These are phyloP conservation scores for Neolamprologus sp. DNA, from an alignment of 2,113 vertebrate species.

Conservation along the genomic window DNA sequence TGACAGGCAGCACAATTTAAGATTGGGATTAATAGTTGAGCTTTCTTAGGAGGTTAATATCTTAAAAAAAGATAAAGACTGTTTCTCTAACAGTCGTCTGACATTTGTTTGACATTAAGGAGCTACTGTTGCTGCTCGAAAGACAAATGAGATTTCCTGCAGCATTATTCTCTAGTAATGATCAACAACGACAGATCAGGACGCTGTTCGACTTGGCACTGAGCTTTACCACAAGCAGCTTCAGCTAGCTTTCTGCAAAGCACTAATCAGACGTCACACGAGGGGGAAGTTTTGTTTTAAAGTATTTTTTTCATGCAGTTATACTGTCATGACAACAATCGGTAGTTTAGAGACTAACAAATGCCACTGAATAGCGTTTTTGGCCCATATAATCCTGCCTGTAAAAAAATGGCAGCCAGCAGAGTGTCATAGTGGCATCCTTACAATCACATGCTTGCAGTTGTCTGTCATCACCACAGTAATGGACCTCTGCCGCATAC, in stretches of 20 bases:
- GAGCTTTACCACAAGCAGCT: neutral
- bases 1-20: neutral
- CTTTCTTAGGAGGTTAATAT: neutral
- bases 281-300: neutral
- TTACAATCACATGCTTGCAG: constrained; percentile 8
- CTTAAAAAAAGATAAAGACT: neutral
- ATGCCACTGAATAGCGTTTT: neutral
- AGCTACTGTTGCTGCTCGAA: neutral
- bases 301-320: neutral
- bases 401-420: neutral
- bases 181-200: neutral
- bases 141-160: neutral
- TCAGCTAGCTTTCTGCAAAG: neutral
- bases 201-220: neutral
- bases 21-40: neutral
- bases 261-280: neutral
- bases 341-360: neutral
- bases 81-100: neutral
- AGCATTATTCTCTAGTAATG: neutral
- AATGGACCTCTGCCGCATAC: neutral
- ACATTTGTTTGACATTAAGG: neutral
- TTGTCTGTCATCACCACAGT: constrained; percentile 41
- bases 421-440: constrained; percentile 5
- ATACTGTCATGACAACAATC: neutral
- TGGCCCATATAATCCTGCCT: neutral